Evolutionary conservation across 2,113 vertebrate genomes (phyloP), one percentile per base, ranked within the genome.

Genomic region (Crotalus tigris): DNA sequence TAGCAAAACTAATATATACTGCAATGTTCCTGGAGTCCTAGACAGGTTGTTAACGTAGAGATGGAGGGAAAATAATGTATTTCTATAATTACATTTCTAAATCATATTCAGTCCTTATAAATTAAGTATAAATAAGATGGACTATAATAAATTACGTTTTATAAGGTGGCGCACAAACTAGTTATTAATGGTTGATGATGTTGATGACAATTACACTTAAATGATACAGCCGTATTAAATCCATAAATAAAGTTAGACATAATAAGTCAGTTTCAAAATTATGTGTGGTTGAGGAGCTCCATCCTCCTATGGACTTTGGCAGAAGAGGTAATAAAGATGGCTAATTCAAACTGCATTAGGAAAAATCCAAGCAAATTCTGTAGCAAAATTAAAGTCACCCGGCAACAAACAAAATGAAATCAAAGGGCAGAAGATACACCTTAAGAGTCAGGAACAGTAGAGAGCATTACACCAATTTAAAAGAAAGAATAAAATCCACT

Each of bases 51-150:
- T 96, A 94, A 95, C 94, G 89, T 95, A 89, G 93, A 96, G 95
- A 95, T 92, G 87, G 61, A 96, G 87, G 88, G 55, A 91, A 96
- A 96, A 96, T 94, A 95, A 89, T 95, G 44, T 85, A 94, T 94
- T 97, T 94, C 86, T 93, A 55, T 94, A 96, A 96, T 94, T 96
- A 95, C 97, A 95, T 92, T 94, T 90, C 94, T 96, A 96, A 97
- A 97, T 96, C 93, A 96, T 94, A 91, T 95, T 96, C 94, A 51
- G 64, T 58, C 54, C 51, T 92, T 85, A 95, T 91, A 96, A 92
- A 87, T 86, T 90, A 92, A 94, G 94, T 92, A 57, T 87, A 97
- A 95, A 95, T 91, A 96, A 94, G 94, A 95, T 96, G 95, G 94
- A 91, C 69, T 94, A 92, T 69, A 92, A 94, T 94, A 92, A 96